Evolutionary conservation across 2,797 vertebrate species (phyloP), one percentile per base, ranked within the genome.

Genomic region (Malurus splendens): DNA sequence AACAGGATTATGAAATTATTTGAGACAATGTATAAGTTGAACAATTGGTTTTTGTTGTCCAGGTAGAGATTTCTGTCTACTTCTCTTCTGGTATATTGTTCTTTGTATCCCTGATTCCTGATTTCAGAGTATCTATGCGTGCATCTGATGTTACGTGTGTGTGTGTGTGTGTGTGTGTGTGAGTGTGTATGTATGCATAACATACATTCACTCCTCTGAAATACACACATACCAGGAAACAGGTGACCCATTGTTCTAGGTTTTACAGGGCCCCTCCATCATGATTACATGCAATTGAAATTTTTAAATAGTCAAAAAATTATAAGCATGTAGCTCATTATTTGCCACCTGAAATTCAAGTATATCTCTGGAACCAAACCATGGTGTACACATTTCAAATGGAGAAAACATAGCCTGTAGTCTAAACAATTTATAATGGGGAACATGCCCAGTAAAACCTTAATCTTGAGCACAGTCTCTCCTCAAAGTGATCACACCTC

Each of bases 111-210:
- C 72, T 73, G 44, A 91, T 93, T 92, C 82, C 89, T 91, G 79
- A 82, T 93, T 90, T 71, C 64, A 6, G 25, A 94, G 64, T 96
- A 87, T 78, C 88, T 88, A 24, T 82, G 66, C 87, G 81, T 95
- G 96, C 94, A 93, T 93, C 83, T 96, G 90, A 57, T 78, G 75
- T 91, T 96, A 73, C 60, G 68, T 51, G 8, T 93, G 18, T 94
- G 80, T 93, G 91, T 64, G 56, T 62, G 68, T 51, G 8, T 93
- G 18, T 94, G 80, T 93, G 91, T 64, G 56, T 61, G 48, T 62
- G 52, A 28, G 57, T 90, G 70, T 89, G 83, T 82, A 54, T 92
- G 96, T 91, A 89, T 91, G 89, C 33, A 23, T 16, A 55, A 52
- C 64, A 73, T 86, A 61, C 92, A 92, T 80, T 77, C 94, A 93